Conservation (phyloP, 2,113 vertebrate species). For the Phaetusa simplex region DNA sequence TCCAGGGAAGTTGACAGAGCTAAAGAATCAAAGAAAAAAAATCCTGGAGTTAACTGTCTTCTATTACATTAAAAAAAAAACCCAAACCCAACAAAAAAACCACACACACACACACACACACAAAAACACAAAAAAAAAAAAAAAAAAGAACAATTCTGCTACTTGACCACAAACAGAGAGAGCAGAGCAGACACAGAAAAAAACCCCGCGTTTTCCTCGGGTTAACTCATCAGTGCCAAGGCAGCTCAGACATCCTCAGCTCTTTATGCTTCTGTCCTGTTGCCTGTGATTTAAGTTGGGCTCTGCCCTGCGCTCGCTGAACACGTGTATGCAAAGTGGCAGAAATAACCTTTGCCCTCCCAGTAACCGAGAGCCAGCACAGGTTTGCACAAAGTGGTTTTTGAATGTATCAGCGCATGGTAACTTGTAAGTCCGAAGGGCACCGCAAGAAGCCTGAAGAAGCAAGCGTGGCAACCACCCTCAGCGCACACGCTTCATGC, state of each 20-base stretch:
- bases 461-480: neutral
- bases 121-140: neutral
- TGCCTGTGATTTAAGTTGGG: neutral
- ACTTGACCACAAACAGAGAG: rapidly evolving
- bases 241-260: neutral
- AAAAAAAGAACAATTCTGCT: neutral
- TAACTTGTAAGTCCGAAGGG: neutral
- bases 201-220: neutral
- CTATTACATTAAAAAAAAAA: neutral
- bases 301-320: neutral
- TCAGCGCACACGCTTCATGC: no score
- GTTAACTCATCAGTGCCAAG: neutral
- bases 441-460: neutral
- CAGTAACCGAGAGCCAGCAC: neutral
- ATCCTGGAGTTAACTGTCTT: neutral
- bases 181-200: neutral
- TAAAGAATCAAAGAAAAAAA: slow-evolving; percentile 51
- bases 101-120: no score
- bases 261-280: neutral
- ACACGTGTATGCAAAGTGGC: neutral
- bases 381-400: neutral
- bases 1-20: slow-evolving; percentile 91
- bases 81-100: no score
- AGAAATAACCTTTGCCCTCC: neutral
- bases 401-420: neutral